These are phyloP conservation scores for Cichlasoma orientale DNA, from an alignment of 2,797 vertebrate species.

Conservation along the genomic window DNA sequence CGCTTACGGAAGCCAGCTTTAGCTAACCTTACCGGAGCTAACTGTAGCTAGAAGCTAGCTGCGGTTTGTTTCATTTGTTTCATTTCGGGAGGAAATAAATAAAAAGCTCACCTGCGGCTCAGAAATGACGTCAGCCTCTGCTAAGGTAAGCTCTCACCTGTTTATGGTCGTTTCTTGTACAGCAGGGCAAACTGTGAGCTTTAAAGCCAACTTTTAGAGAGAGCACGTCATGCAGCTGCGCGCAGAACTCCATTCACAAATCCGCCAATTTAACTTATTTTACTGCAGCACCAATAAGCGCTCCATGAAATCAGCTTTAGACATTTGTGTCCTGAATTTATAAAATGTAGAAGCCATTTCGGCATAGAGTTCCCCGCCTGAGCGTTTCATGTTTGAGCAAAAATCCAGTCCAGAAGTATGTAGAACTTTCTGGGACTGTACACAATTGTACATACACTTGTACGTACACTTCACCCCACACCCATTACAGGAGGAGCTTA, in stretches of 20 bases:
- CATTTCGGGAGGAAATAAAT: constrained; percentile 10
- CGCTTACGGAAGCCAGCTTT: constrained; percentile 27
- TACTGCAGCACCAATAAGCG: rapidly evolving
- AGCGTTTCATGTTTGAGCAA: neutral
- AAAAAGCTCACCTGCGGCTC: neutral
- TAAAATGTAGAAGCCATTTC: rapidly evolving
- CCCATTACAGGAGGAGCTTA: too few relatives aligned
- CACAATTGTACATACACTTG: too few relatives aligned
- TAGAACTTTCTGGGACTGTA: too few relatives aligned
- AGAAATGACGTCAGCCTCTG: constrained; percentile 83
- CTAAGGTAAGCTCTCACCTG: constrained; percentile 72
- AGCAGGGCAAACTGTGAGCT: neutral
- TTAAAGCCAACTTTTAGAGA: neutral
- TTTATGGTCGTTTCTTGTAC: rapidly evolving
- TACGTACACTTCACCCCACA: too few relatives aligned
- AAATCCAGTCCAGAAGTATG: neutral
- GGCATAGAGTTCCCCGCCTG: rapidly evolving
- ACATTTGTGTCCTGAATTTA: rapidly evolving
- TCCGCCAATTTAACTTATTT: rapidly evolving
- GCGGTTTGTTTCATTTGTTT: neutral
- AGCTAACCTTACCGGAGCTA: constrained; percentile 44
- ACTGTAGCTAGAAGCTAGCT: constrained; percentile 47
- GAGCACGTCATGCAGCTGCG: neutral
- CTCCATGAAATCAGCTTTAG: rapidly evolving
- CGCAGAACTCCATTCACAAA: neutral